Conservation (phyloP, 2,888 invertebrate species). For the Tinea trinotella region DNA sequence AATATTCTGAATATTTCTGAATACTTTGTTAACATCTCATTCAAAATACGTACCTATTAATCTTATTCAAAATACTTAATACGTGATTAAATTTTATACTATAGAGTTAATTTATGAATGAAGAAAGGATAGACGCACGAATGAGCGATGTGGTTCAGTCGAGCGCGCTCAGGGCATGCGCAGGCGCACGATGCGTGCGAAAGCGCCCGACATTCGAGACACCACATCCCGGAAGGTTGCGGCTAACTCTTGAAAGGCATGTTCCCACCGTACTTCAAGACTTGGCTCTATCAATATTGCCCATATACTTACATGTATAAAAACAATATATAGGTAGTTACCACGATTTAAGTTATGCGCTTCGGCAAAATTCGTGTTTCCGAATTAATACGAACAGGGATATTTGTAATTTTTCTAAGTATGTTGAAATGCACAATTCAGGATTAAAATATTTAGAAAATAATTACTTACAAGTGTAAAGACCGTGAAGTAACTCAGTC, state of each 20-base stretch:
- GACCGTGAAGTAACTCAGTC: no score
- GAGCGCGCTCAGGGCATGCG: constrained; percentile 40
- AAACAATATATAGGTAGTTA: no score
- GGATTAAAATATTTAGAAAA: no score
- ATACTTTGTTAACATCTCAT: no score
- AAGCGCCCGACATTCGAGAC: constrained; percentile 53
- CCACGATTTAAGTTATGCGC: no score
- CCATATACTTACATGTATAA: background rate
- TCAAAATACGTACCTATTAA: no score
- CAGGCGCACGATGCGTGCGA: constrained; percentile 41
- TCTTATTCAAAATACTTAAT: background rate
- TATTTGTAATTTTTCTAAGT: no score
- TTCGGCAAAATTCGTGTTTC: no score
- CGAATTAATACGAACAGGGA: no score
- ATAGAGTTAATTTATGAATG: constrained; percentile 16
- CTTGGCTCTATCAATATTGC: background rate
- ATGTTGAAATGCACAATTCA: no score
- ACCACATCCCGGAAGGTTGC: constrained; percentile 70
- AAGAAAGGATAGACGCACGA: constrained; percentile 38
- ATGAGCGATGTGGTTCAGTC: constrained; percentile 40
- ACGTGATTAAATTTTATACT: background rate
- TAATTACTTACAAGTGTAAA: no score
- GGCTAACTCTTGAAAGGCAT: constrained; percentile 28
- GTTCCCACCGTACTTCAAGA: constrained; percentile 16
- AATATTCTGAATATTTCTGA: no score